Evolutionary conservation across 2,888 invertebrate species (phyloP).

Genomic region (Dolichomitus sp.): DNA sequence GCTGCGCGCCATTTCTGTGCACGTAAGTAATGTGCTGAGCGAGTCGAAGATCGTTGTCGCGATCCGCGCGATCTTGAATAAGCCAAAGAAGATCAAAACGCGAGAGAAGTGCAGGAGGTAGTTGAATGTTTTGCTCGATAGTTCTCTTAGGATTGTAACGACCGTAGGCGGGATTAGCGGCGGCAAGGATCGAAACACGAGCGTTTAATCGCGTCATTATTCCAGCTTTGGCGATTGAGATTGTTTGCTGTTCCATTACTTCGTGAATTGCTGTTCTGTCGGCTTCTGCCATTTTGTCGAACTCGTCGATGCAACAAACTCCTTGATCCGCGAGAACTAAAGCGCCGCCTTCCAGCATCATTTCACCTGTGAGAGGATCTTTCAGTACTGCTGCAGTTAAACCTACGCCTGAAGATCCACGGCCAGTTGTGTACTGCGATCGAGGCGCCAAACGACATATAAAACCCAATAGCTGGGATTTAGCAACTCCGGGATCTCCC

Average conservation of each 20-base stretch:
- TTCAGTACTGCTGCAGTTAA: constrained; percentile 99
- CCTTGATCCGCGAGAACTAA: constrained; percentile 98
- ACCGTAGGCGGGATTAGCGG: constrained; percentile 99
- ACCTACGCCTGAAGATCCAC: constrained; percentile 99
- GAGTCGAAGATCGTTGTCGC: constrained; percentile 91
- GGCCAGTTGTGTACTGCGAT: constrained; percentile 98
- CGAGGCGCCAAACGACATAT: constrained; percentile 97
- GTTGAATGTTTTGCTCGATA: constrained; percentile 98
- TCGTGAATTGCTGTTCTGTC: constrained; percentile 99
- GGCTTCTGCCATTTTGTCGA: constrained; percentile 99
- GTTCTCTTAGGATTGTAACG: constrained; percentile 98
- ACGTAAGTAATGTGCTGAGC: constrained; percentile 99
- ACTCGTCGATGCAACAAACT: constrained; percentile 99
- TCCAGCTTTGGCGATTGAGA: constrained; percentile 99
- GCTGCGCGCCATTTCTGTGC: constrained; percentile 96
- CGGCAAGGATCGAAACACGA: constrained; percentile 98
- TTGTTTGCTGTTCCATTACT: constrained; percentile 99
- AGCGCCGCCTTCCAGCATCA: constrained; percentile 99
- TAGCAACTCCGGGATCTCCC: constrained; percentile 99
- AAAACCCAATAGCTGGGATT: constrained; percentile 98
- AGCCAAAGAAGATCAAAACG: constrained; percentile 99
- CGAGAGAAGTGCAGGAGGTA: constrained; percentile 98
- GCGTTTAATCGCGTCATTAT: constrained; percentile 99
- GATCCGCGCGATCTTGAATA: constrained; percentile 93
- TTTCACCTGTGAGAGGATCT: constrained; percentile 98